Evolutionary conservation across 2,888 invertebrate species (phyloP).

Genomic region (Drosophila borborema): DNA sequence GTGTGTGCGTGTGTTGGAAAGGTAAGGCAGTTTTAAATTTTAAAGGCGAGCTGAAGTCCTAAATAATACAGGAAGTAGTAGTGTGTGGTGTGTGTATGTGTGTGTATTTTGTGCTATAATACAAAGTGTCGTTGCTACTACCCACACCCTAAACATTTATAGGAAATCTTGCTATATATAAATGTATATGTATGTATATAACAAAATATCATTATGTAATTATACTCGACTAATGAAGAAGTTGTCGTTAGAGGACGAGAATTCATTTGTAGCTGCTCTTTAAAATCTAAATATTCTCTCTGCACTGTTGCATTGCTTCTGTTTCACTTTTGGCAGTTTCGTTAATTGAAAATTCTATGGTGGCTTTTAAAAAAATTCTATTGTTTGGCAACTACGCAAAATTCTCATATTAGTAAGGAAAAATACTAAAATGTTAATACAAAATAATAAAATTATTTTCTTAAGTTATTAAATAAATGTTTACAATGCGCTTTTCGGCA

Average conservation of each 20-base stretch:
- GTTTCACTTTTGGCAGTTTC: constrained; percentile 71
- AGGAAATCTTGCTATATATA: constrained; percentile 59
- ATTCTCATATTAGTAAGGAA: constrained; percentile 81
- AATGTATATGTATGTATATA: constrained; percentile 40
- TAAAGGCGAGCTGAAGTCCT: constrained; percentile 60
- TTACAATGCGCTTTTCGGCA: constrained; percentile 38
- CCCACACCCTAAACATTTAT: constrained; percentile 79
- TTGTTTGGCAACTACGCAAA: constrained; percentile 58
- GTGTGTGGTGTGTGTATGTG: constrained; percentile 36
- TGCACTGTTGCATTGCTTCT: constrained; percentile 14
- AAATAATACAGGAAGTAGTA: constrained; percentile 68
- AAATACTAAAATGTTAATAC: constrained; percentile 68
- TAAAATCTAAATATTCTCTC: constrained; percentile 27
- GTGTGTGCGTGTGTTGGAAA: constrained; percentile 39
- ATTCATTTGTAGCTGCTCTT: constrained; percentile 71
- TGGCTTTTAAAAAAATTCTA: constrained; percentile 23
- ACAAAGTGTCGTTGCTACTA: constrained; percentile 71
- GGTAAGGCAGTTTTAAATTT: constrained; percentile 75
- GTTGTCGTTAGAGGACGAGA: constrained; percentile 83
- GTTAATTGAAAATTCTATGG: constrained; percentile 32
- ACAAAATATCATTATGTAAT: constrained; percentile 60
- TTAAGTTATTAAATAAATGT: constrained; percentile 61
- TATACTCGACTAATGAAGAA: constrained; percentile 83
- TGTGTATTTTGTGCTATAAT: constrained; percentile 72
- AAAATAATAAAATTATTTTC: constrained; percentile 75